Evolutionary conservation across 2,888 invertebrate genomes (phyloP).

Genomic region (Myathropa florea): DNA sequence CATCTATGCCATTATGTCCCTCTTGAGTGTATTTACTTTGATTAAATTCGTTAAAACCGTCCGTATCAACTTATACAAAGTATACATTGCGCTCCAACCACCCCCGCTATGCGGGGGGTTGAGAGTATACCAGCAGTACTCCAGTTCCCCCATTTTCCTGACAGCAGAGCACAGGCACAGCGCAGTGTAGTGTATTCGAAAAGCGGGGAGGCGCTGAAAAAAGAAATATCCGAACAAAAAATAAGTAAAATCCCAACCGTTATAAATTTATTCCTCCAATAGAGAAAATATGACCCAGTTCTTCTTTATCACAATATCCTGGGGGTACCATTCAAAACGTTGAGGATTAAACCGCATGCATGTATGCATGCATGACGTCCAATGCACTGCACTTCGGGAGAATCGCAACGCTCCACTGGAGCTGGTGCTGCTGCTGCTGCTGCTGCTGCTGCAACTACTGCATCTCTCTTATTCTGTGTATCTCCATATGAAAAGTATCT

Average conservation of each 20-base stretch:
- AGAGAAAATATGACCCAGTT: constrained; percentile 69
- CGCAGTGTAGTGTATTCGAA: not conserved
- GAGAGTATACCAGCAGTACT: not conserved
- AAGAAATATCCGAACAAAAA: not conserved
- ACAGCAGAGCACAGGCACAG: constrained; percentile 10
- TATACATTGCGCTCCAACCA: constrained; percentile 13
- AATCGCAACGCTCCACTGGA: constrained; percentile 7
- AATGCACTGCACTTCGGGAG: constrained; percentile 47
- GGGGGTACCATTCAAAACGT: constrained; percentile 52
- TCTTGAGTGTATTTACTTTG: constrained; percentile 54
- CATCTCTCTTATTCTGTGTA: constrained; percentile 9
- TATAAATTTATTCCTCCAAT: constrained; percentile 67
- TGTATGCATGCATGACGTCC: constrained; percentile 41
- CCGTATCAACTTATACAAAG: constrained; percentile 42
- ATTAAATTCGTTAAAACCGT: constrained; percentile 59
- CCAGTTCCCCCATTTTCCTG: constrained; percentile 35
- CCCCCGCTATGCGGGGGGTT: not conserved
- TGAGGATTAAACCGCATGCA: constrained; percentile 65
- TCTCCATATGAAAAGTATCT: constrained; percentile 27
- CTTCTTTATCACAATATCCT: constrained; percentile 67
- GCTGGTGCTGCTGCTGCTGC: constrained; percentile 3
- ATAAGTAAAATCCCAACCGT: constrained; percentile 38
- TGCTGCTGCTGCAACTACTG: not conserved
- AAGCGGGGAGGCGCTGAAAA: not conserved
- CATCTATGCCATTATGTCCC: constrained; percentile 35